Conservation (phyloP, 2,797 vertebrate genomes). For the Helicolenus hilgendorfi region DNA sequence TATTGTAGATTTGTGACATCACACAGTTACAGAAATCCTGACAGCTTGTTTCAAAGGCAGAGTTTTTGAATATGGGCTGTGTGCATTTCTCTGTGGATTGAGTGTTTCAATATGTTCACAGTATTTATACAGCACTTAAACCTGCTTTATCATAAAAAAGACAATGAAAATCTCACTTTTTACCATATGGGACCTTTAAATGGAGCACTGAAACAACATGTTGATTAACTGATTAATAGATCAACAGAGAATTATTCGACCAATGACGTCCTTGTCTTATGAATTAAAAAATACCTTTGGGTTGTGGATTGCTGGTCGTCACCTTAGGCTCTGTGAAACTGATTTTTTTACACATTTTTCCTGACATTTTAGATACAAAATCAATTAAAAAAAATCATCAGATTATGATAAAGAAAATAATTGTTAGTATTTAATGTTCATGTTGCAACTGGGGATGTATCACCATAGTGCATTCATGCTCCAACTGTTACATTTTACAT, state of each 20-base stretch:
- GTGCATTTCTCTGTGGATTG: too few species aligned
- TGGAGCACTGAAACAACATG: background rate
- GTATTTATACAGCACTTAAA: too few species aligned
- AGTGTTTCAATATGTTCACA: too few species aligned
- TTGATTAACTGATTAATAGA: background rate
- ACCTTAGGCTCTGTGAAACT: background rate
- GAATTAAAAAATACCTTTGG: background rate
- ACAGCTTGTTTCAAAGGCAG: too few species aligned
- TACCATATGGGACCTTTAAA: background rate
- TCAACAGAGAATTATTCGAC: background rate
- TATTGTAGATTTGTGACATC: too few species aligned
- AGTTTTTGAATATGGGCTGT: too few species aligned
- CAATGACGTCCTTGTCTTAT: background rate
- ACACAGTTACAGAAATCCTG: too few species aligned
- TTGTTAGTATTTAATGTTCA: slow-evolving; percentile 1
- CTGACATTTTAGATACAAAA: background rate
- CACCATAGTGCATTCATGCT: background rate
- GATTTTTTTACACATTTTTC: background rate
- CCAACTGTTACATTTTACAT: slow-evolving; percentile 24
- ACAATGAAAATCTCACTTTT: too few species aligned
- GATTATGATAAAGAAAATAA: background rate
- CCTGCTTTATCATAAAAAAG: too few species aligned
- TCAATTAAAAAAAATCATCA: background rate
- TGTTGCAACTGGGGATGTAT: background rate
- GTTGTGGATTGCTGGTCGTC: background rate